Conservation (phyloP, 2,797 vertebrate genomes). For the Pagetopsis macropterus region DNA sequence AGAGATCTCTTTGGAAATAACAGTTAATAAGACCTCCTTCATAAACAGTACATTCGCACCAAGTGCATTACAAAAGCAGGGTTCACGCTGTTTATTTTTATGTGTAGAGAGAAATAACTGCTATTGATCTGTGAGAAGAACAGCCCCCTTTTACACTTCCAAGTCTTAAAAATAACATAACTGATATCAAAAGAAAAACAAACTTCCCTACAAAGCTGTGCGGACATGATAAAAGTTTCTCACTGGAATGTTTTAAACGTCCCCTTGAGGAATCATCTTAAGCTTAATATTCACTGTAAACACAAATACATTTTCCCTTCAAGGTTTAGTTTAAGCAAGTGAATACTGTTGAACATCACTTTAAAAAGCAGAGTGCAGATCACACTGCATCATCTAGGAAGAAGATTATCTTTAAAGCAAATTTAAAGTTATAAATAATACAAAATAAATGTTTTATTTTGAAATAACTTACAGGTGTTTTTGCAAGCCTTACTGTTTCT, state of each 20-base stretch:
- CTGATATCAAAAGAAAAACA: conserved; percentile 69
- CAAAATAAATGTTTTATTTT: conserved; percentile 64
- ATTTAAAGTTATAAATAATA: conserved; percentile 61
- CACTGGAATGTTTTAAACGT: conserved; percentile 66
- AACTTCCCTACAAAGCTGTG: conserved; percentile 38
- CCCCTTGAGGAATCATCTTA: conserved; percentile 30
- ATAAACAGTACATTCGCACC: conserved; percentile 42
- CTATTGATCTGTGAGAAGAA: conserved; percentile 65
- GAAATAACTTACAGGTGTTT: conserved; percentile 47
- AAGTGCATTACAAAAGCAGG: conserved; percentile 14
- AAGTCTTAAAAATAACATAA: conserved; percentile 49
- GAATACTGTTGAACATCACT: conserved; percentile 54
- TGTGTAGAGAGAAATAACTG: conserved; percentile 38
- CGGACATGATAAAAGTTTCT: conserved; percentile 49
- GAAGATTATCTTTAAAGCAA: conserved; percentile 59
- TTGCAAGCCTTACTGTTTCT: conserved; percentile 39
- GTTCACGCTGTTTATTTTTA: conserved; percentile 32
- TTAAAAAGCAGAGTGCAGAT: conserved; percentile 48
- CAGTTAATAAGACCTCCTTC: conserved; percentile 13
- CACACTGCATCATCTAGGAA: conserved; percentile 40
- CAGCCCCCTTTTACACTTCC: conserved; percentile 48
- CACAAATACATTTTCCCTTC: conserved; percentile 33
- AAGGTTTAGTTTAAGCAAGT: conserved; percentile 45
- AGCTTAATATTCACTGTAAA: conserved; percentile 54
- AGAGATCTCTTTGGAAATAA: conserved; percentile 45